Evolutionary conservation across 2,797 vertebrate species (phyloP).

Genomic region (Morus bassanus): DNA sequence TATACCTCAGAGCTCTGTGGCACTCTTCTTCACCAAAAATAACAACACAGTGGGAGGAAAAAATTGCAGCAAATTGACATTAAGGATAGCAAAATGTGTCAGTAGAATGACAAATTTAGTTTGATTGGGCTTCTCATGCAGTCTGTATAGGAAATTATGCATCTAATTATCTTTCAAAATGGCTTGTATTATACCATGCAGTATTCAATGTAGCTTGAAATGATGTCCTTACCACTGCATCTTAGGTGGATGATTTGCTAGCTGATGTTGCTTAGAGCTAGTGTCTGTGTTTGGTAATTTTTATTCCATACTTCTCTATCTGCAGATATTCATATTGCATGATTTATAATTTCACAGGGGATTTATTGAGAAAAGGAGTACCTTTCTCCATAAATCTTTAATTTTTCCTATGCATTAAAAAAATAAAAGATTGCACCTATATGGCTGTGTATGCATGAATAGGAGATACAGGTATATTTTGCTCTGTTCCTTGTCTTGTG

Average conservation of each 20-base stretch:
- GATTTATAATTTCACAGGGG: conserved; percentile 26
- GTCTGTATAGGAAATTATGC: conserved; percentile 55
- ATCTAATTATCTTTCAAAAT: conserved; percentile 72
- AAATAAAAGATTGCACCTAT: not conserved
- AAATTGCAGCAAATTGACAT: conserved; percentile 29
- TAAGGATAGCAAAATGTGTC: conserved; percentile 24
- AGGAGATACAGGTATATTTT: not conserved
- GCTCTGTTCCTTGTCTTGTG: not conserved
- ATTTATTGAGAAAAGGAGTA: not conserved
- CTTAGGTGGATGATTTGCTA: conserved; percentile 57
- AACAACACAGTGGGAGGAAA: not conserved
- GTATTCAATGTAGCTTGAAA: conserved; percentile 68
- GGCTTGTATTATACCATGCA: conserved; percentile 47
- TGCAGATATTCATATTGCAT: not conserved
- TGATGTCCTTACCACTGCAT: conserved; percentile 42
- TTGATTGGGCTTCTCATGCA: conserved; percentile 46
- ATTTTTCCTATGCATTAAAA: not conserved
- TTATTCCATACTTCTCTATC: conserved; percentile 33
- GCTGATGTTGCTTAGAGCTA: conserved; percentile 59
- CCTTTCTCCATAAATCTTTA: not conserved
- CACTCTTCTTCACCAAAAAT: conserved; percentile 17
- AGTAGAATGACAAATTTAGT: conserved; percentile 40
- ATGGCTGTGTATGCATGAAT: not conserved
- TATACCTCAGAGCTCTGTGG: not conserved
- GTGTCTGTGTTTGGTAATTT: conserved; percentile 43